Evolutionary conservation across 2,113 vertebrate genomes (phyloP), one percentile per base, ranked within the genome.

Genomic region (Gorsachius goisagi): DNA sequence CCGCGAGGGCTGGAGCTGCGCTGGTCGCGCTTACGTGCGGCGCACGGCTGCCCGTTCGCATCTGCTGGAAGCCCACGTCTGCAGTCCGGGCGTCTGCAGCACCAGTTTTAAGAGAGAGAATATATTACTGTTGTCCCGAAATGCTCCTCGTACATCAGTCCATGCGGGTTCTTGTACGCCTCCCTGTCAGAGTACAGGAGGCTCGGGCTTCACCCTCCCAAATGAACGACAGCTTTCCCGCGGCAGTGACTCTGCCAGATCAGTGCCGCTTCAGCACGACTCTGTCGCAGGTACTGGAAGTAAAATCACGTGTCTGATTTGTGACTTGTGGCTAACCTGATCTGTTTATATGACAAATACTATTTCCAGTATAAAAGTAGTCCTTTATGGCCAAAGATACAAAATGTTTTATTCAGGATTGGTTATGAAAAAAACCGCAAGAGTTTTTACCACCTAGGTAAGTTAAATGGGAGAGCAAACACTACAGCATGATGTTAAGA

Each of bases 21-120:
- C 9, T 1, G 5, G 30, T 20, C 53, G 39, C 33, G 3, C 7
- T 4, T 33, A 7, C 39, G 9, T 3, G 9, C 39, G 21, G 28
- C 28, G 19, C 67, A 16, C 28, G 56, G 32, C 47, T 28, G 24
- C 16, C 58, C 21, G 1, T 5, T 5, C 0, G 0, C 8, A 26
- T 12, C 4, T 32, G 22, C 37, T 39, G 49, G 63, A 37, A 90
- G 35, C 28, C 23, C 6, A 8, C 5, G 35, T 4, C 41, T 7
- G 32, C 11, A 27, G 60, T 62, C 74, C 82, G 41, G 35, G 17
- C 5, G 2, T 16, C 6, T 32, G 56, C n/a, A 88, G 52, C 35
- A 64, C 11, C 18, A 45, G 20, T 45, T 69, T 20, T 15, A 49
- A 32, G 27, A 50, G 14, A 19, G 19, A 74, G 5, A 49, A 37